Percentiles rank a stretch among this genome's conserved stretches.
Evolutionary conservation across 1,140 invertebrate genomes (phyloP).

Genomic region (Papilio machaon): DNA sequence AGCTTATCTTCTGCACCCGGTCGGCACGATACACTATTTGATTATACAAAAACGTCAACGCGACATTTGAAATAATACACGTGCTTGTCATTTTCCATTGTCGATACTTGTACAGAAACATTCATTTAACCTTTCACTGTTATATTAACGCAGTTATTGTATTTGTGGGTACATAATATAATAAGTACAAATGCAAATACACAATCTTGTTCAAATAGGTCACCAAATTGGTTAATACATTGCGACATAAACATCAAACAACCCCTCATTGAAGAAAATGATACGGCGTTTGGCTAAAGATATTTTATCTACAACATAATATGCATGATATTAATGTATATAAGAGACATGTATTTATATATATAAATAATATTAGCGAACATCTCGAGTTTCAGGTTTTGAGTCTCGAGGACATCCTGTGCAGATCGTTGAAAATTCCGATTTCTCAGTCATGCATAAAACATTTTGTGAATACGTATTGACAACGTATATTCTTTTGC

Average conservation of each 20-base stretch:
- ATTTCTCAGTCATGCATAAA: conserved; percentile 37
- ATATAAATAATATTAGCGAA: conserved; percentile 17
- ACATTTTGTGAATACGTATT: conserved; percentile 32
- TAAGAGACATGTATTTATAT: not conserved
- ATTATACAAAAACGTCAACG: not conserved
- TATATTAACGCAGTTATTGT: no score
- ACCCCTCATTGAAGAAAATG: no score
- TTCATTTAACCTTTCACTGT: no score
- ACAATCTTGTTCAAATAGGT: no score
- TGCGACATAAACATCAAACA: no score
- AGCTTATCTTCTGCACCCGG: conserved; percentile 4
- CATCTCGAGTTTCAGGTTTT: conserved; percentile 33
- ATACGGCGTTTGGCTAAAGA: not conserved
- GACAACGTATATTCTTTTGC: conserved; percentile 23
- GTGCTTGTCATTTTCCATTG: not conserved
- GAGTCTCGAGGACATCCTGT: conserved; percentile 29
- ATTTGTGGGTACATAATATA: no score
- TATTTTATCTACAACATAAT: not conserved
- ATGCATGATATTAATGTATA: not conserved
- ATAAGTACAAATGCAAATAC: no score
- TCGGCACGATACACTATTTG: not conserved
- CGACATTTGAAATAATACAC: not conserved
- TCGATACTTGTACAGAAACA: not conserved
- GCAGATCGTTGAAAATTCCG: conserved; percentile 38
- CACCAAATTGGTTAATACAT: no score